These are phyloP conservation scores for Andrena trimmerana DNA, from an alignment of 2,888 invertebrate genomes.

Conservation along the genomic window DNA sequence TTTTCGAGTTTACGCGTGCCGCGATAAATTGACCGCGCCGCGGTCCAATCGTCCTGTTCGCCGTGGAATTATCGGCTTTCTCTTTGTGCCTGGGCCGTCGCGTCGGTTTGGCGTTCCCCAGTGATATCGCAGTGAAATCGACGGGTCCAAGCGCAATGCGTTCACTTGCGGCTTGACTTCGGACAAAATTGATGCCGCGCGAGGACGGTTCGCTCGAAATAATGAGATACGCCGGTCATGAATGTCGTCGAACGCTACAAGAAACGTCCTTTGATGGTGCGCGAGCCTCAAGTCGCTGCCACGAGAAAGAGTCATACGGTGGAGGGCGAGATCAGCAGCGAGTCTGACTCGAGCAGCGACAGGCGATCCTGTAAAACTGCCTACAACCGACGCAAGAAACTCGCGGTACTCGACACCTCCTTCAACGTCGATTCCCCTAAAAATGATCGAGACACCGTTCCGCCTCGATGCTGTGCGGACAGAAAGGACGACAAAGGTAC, in stretches of 20 bases:
- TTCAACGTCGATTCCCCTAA: conserved; percentile 20
- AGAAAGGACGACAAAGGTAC: conserved; percentile 44
- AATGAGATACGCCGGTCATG: conserved; percentile 75
- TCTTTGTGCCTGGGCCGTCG: background rate
- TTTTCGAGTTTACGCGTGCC: conserved; percentile 29
- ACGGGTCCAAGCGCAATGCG: conserved; percentile 27
- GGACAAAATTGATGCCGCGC: conserved; percentile 40
- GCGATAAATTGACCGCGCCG: conserved; percentile 40
- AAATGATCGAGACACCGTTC: conserved; percentile 23
- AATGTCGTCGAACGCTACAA: conserved; percentile 68
- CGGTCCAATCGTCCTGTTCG: background rate
- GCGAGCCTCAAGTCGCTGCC: conserved; percentile 46
- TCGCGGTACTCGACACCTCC: conserved; percentile 20
- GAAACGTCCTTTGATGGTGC: conserved; percentile 61
- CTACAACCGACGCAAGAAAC: conserved; percentile 31
- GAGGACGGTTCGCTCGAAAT: conserved; percentile 59
- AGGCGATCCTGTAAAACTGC: conserved; percentile 28
- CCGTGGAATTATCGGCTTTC: background rate
- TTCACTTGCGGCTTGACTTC: conserved; percentile 10
- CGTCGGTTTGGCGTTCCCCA: background rate
- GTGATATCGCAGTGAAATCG: background rate
- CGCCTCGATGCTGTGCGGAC: background rate
- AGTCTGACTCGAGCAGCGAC: conserved; percentile 46
- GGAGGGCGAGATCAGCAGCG: conserved; percentile 48
- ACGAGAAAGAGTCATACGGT: conserved; percentile 24